Evolutionary conservation across 2,797 vertebrate species (phyloP).

Genomic region (Pseudochirops corinnae): DNA sequence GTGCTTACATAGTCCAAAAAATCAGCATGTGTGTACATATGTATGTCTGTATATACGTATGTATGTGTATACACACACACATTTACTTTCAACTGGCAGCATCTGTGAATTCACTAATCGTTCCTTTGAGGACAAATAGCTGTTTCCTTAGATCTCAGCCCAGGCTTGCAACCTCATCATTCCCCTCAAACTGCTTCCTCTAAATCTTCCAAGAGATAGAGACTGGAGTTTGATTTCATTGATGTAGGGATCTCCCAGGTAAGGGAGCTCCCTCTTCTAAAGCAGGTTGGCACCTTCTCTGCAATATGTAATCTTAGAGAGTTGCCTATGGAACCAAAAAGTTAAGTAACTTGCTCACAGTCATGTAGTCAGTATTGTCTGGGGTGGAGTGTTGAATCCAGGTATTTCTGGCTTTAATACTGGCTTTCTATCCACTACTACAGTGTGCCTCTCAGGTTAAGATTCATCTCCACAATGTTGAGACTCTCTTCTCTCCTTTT

Average conservation of each 20-base stretch:
- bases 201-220: neutral
- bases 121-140: neutral
- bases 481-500: neutral
- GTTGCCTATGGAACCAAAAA: neutral
- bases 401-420: neutral
- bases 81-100: neutral
- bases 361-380: neutral
- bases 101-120: neutral
- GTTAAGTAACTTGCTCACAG: neutral
- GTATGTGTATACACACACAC: no score
- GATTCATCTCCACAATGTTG: neutral
- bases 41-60: no score
- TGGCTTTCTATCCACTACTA: neutral
- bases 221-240: neutral
- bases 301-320: neutral
- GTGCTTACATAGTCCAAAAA: neutral
- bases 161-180: neutral
- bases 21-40: neutral
- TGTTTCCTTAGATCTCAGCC: neutral
- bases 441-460: neutral
- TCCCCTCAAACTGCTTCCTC: neutral
- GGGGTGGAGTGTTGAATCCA: neutral
- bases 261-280: neutral
- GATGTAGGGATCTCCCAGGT: neutral
- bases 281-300: neutral